phyloP scores from a whole-genome alignment of 92 coral and sea anemone genomes.

The Bergia sp. region DNA sequence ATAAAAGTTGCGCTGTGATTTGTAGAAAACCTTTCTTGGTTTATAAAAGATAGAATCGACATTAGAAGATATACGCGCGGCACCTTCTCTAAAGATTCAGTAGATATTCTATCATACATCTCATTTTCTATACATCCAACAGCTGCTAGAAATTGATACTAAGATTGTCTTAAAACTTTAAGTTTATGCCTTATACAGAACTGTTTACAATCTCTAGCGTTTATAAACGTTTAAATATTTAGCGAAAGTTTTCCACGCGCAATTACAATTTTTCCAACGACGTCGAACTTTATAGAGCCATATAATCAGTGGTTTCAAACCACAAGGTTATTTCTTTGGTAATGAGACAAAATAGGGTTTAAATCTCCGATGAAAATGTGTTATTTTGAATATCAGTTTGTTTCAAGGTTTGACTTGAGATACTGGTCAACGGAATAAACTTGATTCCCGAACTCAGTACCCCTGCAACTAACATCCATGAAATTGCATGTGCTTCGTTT shows the following conservation, averaged over 20 bases:
- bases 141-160: not conserved
- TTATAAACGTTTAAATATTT: not conserved
- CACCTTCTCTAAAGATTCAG: not conserved
- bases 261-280: not conserved
- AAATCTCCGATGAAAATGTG: not conserved
- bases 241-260: not conserved
- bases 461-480: not conserved
- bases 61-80: not conserved
- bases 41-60: not conserved
- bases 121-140: not conserved
- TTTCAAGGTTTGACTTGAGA: not conserved
- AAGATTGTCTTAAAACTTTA: too few relatives aligned
- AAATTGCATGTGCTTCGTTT: conserved; percentile 4
- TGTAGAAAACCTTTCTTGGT: not conserved
- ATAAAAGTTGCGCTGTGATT: not conserved
- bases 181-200: not conserved
- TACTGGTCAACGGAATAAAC: not conserved
- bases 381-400: not conserved
- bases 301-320: not conserved
- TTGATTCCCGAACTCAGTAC: not conserved
- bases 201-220: not conserved
- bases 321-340: not conserved
- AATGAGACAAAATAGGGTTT: not conserved
- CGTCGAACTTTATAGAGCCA: not conserved
- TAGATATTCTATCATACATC: not conserved